phyloP scores from a whole-genome alignment of 2,797 vertebrate genomes.

The Acanthornis magna region DNA sequence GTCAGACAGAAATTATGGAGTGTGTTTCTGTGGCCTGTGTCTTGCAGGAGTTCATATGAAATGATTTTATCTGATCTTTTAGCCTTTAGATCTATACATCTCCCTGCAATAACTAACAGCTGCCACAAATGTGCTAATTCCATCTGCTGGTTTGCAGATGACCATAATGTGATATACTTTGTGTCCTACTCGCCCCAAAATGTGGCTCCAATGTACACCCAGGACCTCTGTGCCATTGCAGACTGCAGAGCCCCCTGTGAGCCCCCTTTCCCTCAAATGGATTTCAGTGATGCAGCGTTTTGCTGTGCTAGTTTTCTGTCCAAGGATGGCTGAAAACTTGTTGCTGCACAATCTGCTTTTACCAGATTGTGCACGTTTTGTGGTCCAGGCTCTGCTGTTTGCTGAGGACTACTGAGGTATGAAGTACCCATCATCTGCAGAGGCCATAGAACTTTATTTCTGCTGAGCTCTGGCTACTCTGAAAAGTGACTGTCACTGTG shows the following conservation, averaged over 20 bases:
- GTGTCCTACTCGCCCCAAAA: background rate
- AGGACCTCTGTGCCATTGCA: background rate
- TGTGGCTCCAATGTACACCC: fast-evolving
- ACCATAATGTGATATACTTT: background rate
- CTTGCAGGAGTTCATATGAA: background rate
- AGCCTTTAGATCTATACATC: background rate
- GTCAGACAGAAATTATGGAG: background rate
- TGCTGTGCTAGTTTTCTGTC: background rate
- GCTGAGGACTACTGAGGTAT: background rate
- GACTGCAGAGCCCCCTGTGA: background rate
- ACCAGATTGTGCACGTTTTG: background rate
- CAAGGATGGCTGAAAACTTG: background rate
- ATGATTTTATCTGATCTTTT: slow-evolving; percentile 2
- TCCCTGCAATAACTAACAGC: background rate
- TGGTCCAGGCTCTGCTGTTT: background rate
- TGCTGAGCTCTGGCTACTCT: background rate
- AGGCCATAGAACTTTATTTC: background rate
- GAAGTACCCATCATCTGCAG: background rate
- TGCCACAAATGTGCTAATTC: background rate
- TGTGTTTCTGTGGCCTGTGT: background rate
- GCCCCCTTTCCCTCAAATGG: background rate
- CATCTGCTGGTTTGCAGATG: background rate
- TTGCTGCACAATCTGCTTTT: background rate
- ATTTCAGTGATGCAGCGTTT: background rate
- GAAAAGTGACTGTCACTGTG: background rate